Evolutionary conservation across 1,140 invertebrate species (phyloP).

Genomic region (Trachymyrmex cornetzi): DNA sequence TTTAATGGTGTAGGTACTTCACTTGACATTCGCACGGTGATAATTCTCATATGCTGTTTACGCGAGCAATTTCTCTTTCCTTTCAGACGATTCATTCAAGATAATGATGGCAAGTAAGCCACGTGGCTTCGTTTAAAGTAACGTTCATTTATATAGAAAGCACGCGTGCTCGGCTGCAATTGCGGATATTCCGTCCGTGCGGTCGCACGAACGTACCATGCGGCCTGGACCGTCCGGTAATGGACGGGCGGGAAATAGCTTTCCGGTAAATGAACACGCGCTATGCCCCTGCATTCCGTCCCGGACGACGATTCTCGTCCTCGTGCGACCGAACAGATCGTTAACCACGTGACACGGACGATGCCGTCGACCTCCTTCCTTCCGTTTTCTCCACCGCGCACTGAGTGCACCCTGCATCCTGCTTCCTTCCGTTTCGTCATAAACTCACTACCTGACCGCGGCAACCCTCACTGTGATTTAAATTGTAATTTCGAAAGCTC

Average conservation of each 20-base stretch:
- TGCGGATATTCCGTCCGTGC: conserved; percentile 27
- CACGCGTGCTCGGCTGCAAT: conserved; percentile 42
- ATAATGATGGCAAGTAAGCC: neutral
- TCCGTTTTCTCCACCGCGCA: conserved; percentile 33
- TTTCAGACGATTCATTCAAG: neutral
- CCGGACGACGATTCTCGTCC: conserved; percentile 63
- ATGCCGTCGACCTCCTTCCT: conserved; percentile 61
- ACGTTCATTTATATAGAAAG: conserved; percentile 20
- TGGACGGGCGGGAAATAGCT: conserved; percentile 77
- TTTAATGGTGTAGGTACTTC: neutral
- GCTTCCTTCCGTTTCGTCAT: conserved; percentile 37
- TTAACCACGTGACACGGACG: conserved; percentile 73
- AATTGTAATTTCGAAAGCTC: neutral
- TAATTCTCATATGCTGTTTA: neutral
- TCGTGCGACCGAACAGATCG: conserved; percentile 71
- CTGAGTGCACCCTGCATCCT: neutral
- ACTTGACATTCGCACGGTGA: neutral
- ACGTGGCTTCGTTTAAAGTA: conserved; percentile 11
- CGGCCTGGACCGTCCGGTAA: conserved; percentile 63
- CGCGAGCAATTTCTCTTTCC: neutral
- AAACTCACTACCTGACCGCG: conserved; percentile 26
- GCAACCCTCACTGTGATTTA: neutral
- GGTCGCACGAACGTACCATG: conserved; percentile 34
- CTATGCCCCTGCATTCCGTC: conserved; percentile 69
- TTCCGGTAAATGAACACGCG: conserved; percentile 79